Conservation (phyloP, 2,797 vertebrate species). For the Urocyon cinereoargenteus region DNA sequence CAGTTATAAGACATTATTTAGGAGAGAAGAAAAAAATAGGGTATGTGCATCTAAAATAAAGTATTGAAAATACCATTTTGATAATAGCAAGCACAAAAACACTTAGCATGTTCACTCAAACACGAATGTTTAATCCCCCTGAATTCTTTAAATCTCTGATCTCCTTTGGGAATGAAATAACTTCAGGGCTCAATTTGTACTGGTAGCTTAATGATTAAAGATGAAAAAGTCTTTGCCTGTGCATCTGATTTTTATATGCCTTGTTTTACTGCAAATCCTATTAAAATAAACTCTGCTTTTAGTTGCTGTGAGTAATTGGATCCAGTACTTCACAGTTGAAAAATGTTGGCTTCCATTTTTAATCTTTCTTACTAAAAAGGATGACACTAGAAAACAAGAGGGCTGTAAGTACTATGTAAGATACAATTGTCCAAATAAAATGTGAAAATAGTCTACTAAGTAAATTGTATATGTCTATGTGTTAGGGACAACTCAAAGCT, state of each 20-base stretch:
- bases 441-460: not conserved
- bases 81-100: constrained; percentile 87
- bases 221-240: constrained; percentile 91
- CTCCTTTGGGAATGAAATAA: constrained; percentile 91
- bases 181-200: constrained; percentile 92
- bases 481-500: constrained; percentile 60
- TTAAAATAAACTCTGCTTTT: constrained; percentile 91
- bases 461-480: constrained; percentile 31
- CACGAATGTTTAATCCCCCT: constrained; percentile 91
- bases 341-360: constrained; percentile 84
- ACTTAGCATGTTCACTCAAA: constrained; percentile 90
- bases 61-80: constrained; percentile 87
- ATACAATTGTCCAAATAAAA: constrained; percentile 68
- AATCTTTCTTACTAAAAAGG: constrained; percentile 82
- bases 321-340: constrained; percentile 87
- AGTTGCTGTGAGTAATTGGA: constrained; percentile 90
- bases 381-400: constrained; percentile 70
- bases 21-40: constrained; percentile 46
- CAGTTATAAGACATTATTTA: constrained; percentile 70
- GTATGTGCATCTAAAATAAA: constrained; percentile 81
- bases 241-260: constrained; percentile 91
- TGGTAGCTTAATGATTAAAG: constrained; percentile 93
- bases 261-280: constrained; percentile 91
- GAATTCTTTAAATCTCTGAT: constrained; percentile 90
- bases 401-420: constrained; percentile 64